A percentile compares a stretch with the other conserved stretches of the same genome.
phyloP scores from a whole-genome alignment of 2,888 invertebrate species.

The Harpalus rufipes region DNA sequence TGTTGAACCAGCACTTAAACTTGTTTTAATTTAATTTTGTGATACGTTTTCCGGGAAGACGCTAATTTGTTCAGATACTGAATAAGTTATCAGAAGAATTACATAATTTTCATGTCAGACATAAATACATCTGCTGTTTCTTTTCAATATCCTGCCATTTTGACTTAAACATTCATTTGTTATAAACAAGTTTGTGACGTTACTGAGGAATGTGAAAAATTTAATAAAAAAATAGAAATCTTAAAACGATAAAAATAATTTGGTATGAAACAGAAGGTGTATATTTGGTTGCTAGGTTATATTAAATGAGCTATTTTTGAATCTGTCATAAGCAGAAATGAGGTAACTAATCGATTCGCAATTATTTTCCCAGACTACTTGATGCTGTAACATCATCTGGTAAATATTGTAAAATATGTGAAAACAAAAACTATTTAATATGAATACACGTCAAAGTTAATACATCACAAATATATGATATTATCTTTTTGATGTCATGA shows the following conservation, averaged over 20 bases:
- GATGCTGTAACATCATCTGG: slow-evolving; percentile 22
- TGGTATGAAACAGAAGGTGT: neutral
- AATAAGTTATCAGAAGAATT: neutral
- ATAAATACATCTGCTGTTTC: slow-evolving; percentile 38
- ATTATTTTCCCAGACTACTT: slow-evolving; percentile 21
- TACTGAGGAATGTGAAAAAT: slow-evolving; percentile 13
- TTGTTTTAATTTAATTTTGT: neutral
- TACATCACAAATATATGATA: neutral
- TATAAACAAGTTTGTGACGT: slow-evolving; percentile 21
- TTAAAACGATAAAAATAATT: neutral
- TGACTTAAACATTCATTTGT: neutral
- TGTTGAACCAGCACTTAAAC: neutral
- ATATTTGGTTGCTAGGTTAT: neutral
- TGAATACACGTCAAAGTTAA: slow-evolving; percentile 15
- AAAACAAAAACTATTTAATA: neutral
- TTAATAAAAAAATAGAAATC: neutral
- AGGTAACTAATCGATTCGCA: slow-evolving; percentile 39
- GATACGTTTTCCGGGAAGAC: slow-evolving; percentile 22
- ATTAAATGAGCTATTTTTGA: slow-evolving; percentile 12
- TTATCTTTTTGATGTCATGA: no score
- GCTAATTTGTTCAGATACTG: neutral
- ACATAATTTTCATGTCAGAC: slow-evolving; percentile 3
- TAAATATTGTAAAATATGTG: neutral
- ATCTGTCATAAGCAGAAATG: slow-evolving; percentile 29
- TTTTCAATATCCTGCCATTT: slow-evolving; percentile 20